Conservation (phyloP, 2,888 invertebrate genomes). For the Drosophila mettleri region DNA sequence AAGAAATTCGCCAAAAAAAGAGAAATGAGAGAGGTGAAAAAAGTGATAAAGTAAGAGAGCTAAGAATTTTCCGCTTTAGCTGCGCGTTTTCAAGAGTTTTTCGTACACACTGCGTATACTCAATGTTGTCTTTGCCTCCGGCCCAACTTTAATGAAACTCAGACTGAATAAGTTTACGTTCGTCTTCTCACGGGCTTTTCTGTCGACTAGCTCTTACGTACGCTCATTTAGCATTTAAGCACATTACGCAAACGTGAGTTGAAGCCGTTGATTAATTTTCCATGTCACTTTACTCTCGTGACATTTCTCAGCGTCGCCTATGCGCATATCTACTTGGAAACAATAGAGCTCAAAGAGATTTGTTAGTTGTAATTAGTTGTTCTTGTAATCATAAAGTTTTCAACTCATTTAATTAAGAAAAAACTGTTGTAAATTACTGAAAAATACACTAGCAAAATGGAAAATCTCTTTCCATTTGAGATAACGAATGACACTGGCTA, state of each 20-base stretch:
- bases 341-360: slow-evolving; percentile 14
- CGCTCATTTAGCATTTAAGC: slow-evolving; percentile 46
- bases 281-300: slow-evolving; percentile 12
- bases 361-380: slow-evolving; percentile 23
- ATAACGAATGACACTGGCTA: too few species aligned
- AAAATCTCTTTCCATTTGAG: neutral
- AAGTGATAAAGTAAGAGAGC: slow-evolving; percentile 6
- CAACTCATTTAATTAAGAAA: slow-evolving; percentile 12
- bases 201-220: slow-evolving; percentile 30
- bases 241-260: slow-evolving; percentile 38
- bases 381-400: neutral
- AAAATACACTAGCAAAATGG: too few species aligned
- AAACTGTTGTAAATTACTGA: neutral
- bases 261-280: slow-evolving; percentile 50
- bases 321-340: neutral
- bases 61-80: slow-evolving; percentile 45
- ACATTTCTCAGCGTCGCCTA: neutral
- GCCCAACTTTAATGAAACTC: slow-evolving; percentile 36
- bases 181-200: neutral
- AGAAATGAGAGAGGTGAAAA: neutral
- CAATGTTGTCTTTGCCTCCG: slow-evolving; percentile 44
- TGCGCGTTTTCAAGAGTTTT: slow-evolving; percentile 44
- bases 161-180: slow-evolving; percentile 18
- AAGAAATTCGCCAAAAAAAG: neutral
- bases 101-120: slow-evolving; percentile 42